Evolutionary conservation across 2,797 vertebrate genomes (phyloP).

Genomic region (Schizopygopsis malacanthus): DNA sequence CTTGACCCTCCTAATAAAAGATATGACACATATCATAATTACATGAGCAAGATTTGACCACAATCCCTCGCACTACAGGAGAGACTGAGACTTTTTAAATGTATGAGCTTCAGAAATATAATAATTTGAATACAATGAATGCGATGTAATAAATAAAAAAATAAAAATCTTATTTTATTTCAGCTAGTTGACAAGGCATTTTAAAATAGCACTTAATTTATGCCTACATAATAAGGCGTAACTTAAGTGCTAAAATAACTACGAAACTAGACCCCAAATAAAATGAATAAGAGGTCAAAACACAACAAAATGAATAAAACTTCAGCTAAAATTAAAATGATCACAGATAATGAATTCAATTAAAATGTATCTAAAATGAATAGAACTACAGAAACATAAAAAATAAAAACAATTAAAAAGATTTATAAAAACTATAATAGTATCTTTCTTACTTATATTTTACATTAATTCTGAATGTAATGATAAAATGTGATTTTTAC

Average conservation of each 20-base stretch:
- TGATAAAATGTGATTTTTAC: no score
- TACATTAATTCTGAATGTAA: no score
- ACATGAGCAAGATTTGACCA: background rate
- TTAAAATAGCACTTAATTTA: no score
- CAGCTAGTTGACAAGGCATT: background rate
- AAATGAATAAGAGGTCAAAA: background rate
- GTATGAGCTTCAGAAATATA: background rate
- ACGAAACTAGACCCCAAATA: background rate
- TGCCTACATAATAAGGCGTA: background rate
- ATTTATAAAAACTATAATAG: no score
- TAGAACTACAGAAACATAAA: no score
- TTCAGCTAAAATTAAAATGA: no score
- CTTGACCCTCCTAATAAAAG: slow-evolving; percentile 90
- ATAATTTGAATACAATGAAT: background rate
- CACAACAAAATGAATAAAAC: background rate
- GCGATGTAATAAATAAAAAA: background rate
- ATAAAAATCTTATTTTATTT: background rate
- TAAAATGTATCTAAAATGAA: background rate
- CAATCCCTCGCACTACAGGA: background rate
- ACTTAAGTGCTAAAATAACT: background rate
- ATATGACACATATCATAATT: background rate
- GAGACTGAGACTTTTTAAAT: background rate
- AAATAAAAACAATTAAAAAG: no score
- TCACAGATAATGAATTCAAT: no score
- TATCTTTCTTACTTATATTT: no score